Evolutionary conservation across 2,888 invertebrate species (phyloP).

Genomic region (Aphidoletes aphidimyza): DNA sequence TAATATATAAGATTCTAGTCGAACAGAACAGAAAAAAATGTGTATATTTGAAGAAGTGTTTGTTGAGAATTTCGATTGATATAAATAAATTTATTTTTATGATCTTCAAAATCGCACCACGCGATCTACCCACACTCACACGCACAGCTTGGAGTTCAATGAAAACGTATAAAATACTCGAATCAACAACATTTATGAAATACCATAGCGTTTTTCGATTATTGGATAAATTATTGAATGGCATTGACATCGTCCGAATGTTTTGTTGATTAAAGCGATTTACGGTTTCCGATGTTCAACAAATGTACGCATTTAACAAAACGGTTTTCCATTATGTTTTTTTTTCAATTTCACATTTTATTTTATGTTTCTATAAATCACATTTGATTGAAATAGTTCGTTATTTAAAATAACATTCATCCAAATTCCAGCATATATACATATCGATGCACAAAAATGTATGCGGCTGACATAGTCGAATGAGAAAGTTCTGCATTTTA

Average conservation of each 20-base stretch:
- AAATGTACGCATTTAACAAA: neutral
- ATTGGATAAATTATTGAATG: constrained; percentile 44
- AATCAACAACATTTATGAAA: neutral
- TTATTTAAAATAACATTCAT: constrained; percentile 51
- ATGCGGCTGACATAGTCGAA: neutral
- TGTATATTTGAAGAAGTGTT: neutral
- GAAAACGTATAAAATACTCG: neutral
- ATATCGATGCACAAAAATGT: neutral
- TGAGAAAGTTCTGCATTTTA: no score
- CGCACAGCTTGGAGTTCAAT: neutral
- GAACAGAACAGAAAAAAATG: neutral
- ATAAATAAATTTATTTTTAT: neutral
- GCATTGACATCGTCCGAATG: neutral
- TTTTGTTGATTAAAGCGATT: neutral
- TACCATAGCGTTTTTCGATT: neutral
- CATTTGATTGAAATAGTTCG: neutral
- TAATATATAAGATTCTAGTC: neutral
- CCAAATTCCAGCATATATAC: constrained; percentile 23
- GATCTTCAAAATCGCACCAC: neutral
- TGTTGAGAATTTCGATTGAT: neutral
- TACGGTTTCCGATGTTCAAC: neutral
- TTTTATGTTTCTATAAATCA: neutral
- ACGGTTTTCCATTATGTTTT: neutral
- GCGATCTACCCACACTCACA: neutral
- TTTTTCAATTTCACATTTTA: neutral